A percentile compares a stretch with the other conserved stretches of the same genome.
Conservation (phyloP, 2,113 vertebrate genomes). For the Dipodomys spectabilis region DNA sequence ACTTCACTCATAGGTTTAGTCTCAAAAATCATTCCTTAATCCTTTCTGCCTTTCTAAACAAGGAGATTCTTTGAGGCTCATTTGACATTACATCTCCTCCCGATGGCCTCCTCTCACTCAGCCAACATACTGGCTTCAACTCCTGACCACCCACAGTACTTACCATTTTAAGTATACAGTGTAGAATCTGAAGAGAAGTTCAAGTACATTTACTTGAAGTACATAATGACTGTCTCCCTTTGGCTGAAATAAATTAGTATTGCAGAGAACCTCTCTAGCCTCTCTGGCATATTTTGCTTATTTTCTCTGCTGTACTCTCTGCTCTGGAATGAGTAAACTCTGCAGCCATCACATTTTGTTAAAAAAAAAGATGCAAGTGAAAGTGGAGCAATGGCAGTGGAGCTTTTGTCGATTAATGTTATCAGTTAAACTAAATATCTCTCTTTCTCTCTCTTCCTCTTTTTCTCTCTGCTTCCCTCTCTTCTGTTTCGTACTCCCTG, state of each 20-base stretch:
- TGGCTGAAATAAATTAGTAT: neutral
- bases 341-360: neutral
- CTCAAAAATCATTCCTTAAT: slow-evolving; percentile 2
- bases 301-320: neutral
- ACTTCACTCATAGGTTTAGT: neutral
- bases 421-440: neutral
- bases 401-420: no score
- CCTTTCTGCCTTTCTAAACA: neutral
- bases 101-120: neutral
- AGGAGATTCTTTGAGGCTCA: slow-evolving; percentile 23
- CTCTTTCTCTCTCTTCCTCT: no score
- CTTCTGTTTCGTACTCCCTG: no score
- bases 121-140: neutral
- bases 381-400: neutral
- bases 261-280: neutral
- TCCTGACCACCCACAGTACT: neutral
- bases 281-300: neutral
- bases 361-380: neutral
- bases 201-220: neutral
- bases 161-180: neutral
- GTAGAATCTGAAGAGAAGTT: neutral
- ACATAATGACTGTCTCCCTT: neutral
- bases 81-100: neutral
- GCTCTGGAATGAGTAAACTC: neutral
- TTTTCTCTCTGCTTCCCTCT: no score